These are phyloP conservation scores for Isaurus tuberculatus DNA, from an alignment of 92 coral and sea anemone genomes.

Conservation along the genomic window DNA sequence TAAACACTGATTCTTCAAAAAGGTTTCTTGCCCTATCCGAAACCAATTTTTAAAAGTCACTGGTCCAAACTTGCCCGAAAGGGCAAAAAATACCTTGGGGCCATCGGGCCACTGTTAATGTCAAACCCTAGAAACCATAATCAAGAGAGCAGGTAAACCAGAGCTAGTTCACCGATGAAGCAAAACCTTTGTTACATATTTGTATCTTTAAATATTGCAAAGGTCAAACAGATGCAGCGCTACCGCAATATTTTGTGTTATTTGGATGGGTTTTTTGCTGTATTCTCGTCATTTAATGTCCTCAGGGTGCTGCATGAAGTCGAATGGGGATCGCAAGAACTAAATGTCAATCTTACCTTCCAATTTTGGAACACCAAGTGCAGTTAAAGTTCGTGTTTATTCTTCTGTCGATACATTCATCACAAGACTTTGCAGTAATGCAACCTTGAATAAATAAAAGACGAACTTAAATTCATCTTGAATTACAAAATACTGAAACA, in stretches of 20 bases:
- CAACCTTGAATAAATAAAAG: slow-evolving; percentile 69
- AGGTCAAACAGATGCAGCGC: too few relatives aligned
- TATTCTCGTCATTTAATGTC: not conserved
- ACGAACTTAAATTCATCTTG: not conserved
- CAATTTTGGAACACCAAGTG: slow-evolving; percentile 71
- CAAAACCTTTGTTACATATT: not conserved
- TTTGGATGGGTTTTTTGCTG: not conserved
- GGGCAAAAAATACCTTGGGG: too few relatives aligned
- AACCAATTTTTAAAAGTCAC: too few relatives aligned
- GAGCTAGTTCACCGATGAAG: not conserved
- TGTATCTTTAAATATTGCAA: too few relatives aligned
- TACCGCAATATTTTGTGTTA: not conserved
- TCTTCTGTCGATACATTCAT: slow-evolving; percentile 55
- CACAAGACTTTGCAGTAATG: slow-evolving; percentile 72
- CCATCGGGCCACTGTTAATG: too few relatives aligned
- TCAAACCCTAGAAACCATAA: too few relatives aligned
- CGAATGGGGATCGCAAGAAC: not conserved
- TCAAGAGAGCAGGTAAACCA: too few relatives aligned
- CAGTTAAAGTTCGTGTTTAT: slow-evolving; percentile 66
- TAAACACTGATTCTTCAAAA: too few relatives aligned
- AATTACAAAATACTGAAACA: not conserved
- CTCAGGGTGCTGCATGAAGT: not conserved
- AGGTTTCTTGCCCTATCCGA: too few relatives aligned
- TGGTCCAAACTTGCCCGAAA: too few relatives aligned
- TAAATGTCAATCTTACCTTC: slow-evolving; percentile 60